Percentiles rank a stretch among this genome's conserved stretches.
These are phyloP conservation scores for Neoitamus cyanurus DNA, from an alignment of 2,888 invertebrate species.

Conservation along the genomic window DNA sequence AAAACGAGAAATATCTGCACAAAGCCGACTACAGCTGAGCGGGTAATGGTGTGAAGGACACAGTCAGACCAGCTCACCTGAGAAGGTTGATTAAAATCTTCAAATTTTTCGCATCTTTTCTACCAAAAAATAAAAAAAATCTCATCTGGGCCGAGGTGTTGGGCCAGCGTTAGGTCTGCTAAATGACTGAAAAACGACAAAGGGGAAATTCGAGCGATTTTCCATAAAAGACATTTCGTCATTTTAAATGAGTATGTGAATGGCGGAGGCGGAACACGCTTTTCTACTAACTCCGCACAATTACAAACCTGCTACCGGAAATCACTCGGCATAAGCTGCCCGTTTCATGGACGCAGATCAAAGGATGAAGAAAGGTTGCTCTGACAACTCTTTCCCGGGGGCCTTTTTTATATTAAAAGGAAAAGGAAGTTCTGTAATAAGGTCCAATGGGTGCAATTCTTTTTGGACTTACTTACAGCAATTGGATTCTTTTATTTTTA, in stretches of 20 bases:
- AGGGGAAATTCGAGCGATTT: neutral
- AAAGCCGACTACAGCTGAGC: neutral
- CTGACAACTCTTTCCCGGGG: neutral
- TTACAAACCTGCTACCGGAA: neutral
- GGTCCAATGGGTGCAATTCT: neutral
- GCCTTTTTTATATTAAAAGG: neutral
- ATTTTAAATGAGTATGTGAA: neutral
- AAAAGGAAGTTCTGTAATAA: neutral
- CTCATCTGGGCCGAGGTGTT: neutral
- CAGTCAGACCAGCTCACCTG: neutral
- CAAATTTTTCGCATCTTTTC: neutral
- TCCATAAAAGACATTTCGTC: neutral
- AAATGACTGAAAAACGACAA: neutral
- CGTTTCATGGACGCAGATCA: neutral
- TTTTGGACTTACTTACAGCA: neutral
- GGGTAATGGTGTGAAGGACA: neutral
- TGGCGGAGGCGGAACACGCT: neutral
- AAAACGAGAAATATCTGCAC: neutral
- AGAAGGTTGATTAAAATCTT: conserved; percentile 1
- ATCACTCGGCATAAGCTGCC: neutral
- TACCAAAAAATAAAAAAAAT: neutral
- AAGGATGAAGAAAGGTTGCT: neutral
- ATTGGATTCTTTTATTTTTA: neutral
- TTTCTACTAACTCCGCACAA: neutral
- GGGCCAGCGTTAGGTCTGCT: neutral